These are phyloP conservation scores for Cephus pygmeus DNA, from an alignment of 2,888 invertebrate species.

Conservation along the genomic window DNA sequence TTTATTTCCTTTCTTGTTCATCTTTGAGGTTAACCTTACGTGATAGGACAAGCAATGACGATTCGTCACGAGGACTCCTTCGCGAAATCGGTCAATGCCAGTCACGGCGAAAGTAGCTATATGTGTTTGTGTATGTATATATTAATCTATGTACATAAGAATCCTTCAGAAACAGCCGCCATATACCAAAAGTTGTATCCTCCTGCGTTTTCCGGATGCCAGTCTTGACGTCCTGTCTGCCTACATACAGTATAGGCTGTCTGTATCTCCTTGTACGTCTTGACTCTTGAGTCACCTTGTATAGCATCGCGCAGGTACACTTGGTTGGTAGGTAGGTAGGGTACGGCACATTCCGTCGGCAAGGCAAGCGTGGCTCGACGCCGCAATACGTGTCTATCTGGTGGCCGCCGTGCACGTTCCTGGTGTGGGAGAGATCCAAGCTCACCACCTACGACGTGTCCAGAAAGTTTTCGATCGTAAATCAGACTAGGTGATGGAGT, in stretches of 20 bases:
- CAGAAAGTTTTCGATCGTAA: slow-evolving; percentile 55
- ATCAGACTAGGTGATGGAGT: slow-evolving; percentile 37
- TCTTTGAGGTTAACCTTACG: neutral
- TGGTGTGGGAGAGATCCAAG: slow-evolving; percentile 25
- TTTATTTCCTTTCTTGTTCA: neutral
- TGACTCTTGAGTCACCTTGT: slow-evolving; percentile 29
- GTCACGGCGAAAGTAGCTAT: neutral
- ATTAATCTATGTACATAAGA: neutral
- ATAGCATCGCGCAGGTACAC: slow-evolving; percentile 36
- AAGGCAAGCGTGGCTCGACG: slow-evolving; percentile 33
- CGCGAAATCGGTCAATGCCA: neutral
- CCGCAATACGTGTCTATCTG: slow-evolving; percentile 28
- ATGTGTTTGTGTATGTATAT: neutral
- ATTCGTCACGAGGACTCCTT: neutral
- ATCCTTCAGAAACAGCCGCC: neutral
- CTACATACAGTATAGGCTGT: neutral
- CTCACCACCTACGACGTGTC: slow-evolving; percentile 42
- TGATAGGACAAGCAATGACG: neutral
- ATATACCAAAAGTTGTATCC: neutral
- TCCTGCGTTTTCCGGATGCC: neutral
- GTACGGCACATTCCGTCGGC: slow-evolving; percentile 43
- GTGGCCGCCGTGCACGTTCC: slow-evolving; percentile 27
- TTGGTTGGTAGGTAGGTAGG: slow-evolving; percentile 11
- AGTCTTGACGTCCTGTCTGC: neutral
- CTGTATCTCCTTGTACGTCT: neutral